Percentiles rank a stretch among this genome's conserved stretches.
These are phyloP conservation scores for Camptogramma bilineatum DNA, from an alignment of 2,888 invertebrate species.

Conservation along the genomic window DNA sequence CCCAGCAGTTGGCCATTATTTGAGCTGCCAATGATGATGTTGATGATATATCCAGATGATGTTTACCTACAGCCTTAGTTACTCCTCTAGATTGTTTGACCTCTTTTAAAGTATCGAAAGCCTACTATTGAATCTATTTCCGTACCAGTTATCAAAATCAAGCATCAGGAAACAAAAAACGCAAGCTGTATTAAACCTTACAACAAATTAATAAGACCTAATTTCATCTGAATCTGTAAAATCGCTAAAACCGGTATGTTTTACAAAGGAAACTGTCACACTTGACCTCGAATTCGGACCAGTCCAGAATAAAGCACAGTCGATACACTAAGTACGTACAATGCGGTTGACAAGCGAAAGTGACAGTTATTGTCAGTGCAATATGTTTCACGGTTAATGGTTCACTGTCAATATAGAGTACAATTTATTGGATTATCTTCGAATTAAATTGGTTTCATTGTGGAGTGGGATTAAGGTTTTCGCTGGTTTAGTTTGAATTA, in stretches of 20 bases:
- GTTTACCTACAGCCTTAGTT: no score
- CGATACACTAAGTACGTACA: constrained; percentile 22
- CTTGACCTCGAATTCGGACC: constrained; percentile 59
- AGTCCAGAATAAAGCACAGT: constrained; percentile 45
- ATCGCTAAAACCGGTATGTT: not conserved
- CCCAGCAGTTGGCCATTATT: no score
- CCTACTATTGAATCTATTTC: constrained; percentile 40
- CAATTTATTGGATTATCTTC: constrained; percentile 31
- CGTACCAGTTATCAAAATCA: constrained; percentile 34
- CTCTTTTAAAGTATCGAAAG: constrained; percentile 18
- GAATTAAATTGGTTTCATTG: constrained; percentile 23
- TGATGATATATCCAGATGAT: no score
- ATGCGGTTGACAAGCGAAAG: constrained; percentile 43
- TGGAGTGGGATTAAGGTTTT: constrained; percentile 7
- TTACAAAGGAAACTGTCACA: constrained; percentile 51
- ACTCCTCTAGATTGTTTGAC: constrained; percentile 9
- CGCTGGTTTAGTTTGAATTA: constrained; percentile 7
- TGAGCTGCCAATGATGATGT: no score
- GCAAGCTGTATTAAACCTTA: constrained; percentile 34
- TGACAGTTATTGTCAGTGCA: constrained; percentile 37
- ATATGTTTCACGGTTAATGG: constrained; percentile 39
- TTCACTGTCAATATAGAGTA: constrained; percentile 37
- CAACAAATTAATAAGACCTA: constrained; percentile 28
- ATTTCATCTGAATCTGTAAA: constrained; percentile 17
- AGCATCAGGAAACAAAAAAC: constrained; percentile 29